These are phyloP conservation scores for Hydropsyche tenuis DNA, from an alignment of 1,140 invertebrate genomes.

Conservation along the genomic window DNA sequence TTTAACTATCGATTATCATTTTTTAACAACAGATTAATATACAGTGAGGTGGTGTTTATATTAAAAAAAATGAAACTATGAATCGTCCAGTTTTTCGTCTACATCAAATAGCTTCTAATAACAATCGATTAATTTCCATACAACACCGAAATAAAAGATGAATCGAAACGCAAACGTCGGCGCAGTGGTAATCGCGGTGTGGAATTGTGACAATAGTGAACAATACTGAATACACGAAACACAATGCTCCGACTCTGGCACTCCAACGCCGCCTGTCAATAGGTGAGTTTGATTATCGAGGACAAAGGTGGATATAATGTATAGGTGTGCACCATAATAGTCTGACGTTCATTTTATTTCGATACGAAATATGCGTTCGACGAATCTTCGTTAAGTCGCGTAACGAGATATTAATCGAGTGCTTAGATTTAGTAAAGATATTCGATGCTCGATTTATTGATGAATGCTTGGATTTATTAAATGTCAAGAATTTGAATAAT, in stretches of 20 bases:
- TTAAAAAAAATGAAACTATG: too few species aligned
- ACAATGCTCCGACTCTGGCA: conserved; percentile 31
- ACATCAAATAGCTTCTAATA: not conserved
- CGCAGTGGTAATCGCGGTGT: conserved; percentile 19
- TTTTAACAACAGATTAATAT: too few species aligned
- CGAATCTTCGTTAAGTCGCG: not conserved
- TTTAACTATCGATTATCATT: too few species aligned
- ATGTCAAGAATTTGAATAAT: too few species aligned
- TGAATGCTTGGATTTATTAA: too few species aligned
- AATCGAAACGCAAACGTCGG: not conserved
- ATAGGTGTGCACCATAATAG: not conserved
- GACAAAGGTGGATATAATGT: not conserved
- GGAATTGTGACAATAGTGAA: conserved; percentile 30
- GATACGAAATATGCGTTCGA: not conserved
- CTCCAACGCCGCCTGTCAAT: conserved; percentile 27
- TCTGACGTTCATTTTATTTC: conserved; percentile 9
- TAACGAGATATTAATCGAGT: not conserved
- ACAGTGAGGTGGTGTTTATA: too few species aligned
- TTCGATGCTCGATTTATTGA: too few species aligned
- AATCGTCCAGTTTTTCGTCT: too few species aligned
- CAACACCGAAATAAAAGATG: not conserved
- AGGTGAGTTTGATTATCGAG: conserved; percentile 32
- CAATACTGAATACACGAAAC: conserved; percentile 35
- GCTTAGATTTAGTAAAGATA: too few species aligned
- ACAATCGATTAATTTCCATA: not conserved